Evolutionary conservation across 2,113 vertebrate genomes (phyloP).

Genomic region (Phainopepla nitens): DNA sequence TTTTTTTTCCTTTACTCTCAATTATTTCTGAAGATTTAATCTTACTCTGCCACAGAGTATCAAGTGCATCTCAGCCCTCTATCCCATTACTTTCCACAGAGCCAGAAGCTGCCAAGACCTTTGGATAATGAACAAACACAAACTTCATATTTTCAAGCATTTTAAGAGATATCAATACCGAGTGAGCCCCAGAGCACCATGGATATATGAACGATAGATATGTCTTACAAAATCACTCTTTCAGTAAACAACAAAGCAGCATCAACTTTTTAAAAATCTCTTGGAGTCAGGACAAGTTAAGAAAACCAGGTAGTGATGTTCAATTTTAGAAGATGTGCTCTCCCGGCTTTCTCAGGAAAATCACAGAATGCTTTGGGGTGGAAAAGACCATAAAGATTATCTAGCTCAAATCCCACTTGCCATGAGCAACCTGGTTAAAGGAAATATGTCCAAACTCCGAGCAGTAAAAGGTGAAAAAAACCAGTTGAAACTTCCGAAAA

Average conservation of each 20-base stretch:
- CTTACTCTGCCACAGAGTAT: conserved; percentile 6
- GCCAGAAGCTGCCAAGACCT: conserved; percentile 16
- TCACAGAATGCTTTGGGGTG: background rate
- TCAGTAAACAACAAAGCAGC: background rate
- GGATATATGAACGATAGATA: background rate
- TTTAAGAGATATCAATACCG: background rate
- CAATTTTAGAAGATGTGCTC: background rate
- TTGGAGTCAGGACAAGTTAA: background rate
- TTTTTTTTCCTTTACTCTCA: conserved; percentile 9
- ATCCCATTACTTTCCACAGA: background rate
- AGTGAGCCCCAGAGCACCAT: background rate
- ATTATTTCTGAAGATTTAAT: conserved; percentile 40
- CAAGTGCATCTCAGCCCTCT: conserved; percentile 12
- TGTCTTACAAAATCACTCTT: background rate
- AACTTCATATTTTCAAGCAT: background rate
- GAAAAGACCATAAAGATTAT: background rate
- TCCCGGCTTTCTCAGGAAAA: background rate
- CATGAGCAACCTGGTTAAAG: background rate
- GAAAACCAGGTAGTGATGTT: background rate
- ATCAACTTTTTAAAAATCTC: background rate
- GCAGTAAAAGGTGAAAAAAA: background rate
- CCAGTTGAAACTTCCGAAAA: background rate
- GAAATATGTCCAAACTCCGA: background rate
- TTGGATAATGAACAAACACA: background rate
- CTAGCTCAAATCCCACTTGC: background rate